Conservation (phyloP, 2,797 vertebrate species). For the Pelobates cultripes region DNA sequence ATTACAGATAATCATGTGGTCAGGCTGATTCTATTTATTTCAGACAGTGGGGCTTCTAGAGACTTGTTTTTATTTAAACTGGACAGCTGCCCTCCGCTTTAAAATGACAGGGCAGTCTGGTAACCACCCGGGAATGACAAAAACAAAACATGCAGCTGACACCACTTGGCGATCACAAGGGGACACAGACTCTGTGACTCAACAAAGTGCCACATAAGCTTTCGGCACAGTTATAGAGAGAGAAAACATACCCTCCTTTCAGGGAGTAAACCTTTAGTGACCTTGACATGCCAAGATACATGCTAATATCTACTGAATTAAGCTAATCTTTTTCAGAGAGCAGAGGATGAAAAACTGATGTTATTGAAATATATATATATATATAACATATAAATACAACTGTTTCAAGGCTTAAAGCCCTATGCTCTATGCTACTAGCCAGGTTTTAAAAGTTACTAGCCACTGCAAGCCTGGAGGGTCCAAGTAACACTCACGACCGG, state of each 20-base stretch:
- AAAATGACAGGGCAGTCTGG: slow-evolving; percentile 46
- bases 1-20: slow-evolving; percentile 55
- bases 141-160: slow-evolving; percentile 34
- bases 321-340: too few species aligned
- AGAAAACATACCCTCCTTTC: not conserved
- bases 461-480: too few species aligned
- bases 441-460: too few species aligned
- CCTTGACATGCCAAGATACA: not conserved
- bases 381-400: too few species aligned
- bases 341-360: too few species aligned
- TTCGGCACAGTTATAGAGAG: not conserved
- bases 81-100: slow-evolving; percentile 46
- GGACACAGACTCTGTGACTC: slow-evolving; percentile 48
- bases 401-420: too few species aligned
- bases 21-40: slow-evolving; percentile 47
- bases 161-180: slow-evolving; percentile 30
- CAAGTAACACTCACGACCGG: too few species aligned
- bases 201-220: slow-evolving; percentile 42
- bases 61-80: slow-evolving; percentile 52
- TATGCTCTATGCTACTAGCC: too few species aligned
- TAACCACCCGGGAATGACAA: slow-evolving; percentile 29
- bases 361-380: too few species aligned
- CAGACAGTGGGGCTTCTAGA: slow-evolving; percentile 30
- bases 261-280: not conserved
- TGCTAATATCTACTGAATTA: too few species aligned